Percentiles rank a stretch among this genome's conserved stretches.
Conservation (phyloP, 2,888 invertebrate species). For the Suillia variegata region DNA sequence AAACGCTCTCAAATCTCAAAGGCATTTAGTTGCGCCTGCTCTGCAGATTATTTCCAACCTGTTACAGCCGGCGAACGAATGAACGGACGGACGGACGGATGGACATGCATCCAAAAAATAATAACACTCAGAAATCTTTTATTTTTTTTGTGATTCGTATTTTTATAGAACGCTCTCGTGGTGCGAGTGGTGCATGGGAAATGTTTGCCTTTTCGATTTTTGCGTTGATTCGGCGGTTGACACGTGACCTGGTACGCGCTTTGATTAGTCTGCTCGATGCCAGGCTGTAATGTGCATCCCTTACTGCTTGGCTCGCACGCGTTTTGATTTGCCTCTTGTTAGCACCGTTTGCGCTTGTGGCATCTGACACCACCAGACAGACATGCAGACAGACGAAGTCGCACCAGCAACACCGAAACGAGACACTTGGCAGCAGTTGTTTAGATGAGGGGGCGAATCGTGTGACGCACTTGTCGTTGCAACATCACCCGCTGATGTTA, state of each 20-base stretch:
- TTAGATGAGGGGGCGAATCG: conserved; percentile 14
- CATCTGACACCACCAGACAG: conserved; percentile 19
- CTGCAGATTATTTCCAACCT: conserved; percentile 9
- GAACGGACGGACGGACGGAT: too few relatives aligned
- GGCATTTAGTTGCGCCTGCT: conserved; percentile 32
- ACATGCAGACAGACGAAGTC: neutral
- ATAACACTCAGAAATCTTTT: conserved; percentile 39
- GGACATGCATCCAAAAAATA: conserved; percentile 43
- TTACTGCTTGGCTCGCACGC: conserved; percentile 9
- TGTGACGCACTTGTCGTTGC: conserved; percentile 8
- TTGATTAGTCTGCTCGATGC: conserved; percentile 45
- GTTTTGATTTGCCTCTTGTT: conserved; percentile 10
- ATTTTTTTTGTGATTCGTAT: too few relatives aligned
- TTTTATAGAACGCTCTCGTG: too few relatives aligned
- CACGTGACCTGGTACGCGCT: conserved; percentile 51
- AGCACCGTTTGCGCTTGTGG: conserved; percentile 9
- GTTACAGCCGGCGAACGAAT: too few relatives aligned
- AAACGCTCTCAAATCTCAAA: conserved; percentile 37
- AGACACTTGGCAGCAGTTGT: conserved; percentile 3
- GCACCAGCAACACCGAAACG: too few relatives aligned
- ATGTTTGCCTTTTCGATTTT: conserved; percentile 25
- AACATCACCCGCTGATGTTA: neutral
- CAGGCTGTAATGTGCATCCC: conserved; percentile 23
- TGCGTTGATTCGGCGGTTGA: conserved; percentile 28
- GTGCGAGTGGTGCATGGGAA: conserved; percentile 15